Base-by-base conservation (phyloP, 1,140 invertebrate species). In the Penaeus vannamei region DNA sequence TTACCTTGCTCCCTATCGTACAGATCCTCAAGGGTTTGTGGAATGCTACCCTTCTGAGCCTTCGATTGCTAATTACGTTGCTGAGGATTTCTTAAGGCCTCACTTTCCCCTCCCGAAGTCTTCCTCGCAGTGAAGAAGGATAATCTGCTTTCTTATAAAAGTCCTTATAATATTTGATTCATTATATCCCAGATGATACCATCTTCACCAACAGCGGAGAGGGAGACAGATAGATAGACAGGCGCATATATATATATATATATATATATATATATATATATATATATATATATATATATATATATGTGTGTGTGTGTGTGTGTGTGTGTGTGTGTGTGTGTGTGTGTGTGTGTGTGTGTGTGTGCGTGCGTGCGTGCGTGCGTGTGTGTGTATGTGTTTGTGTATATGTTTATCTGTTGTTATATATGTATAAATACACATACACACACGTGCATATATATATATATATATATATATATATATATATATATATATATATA, bases 241-340 rank as follows among this genome's bases (percentile, higher is more conserved):
- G 1, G 3, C 26, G 14, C 64, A 66, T 8, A 5, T 12, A 66
- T 12, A 66, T 12, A 66, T 8, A 66, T 12, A 4, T 12, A 66
- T 12, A 66, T 12, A 66, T 66, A 66, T 66, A 66, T 26, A 66
- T 66, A 7, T 66, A 66, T 66, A 66, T 66, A 66, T 66, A 66
- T 66, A 66, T 66, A 2, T 2, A 66, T 66, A 2, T 66, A 66
- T 66, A 2, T 66, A 66, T 66, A 66, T 26, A 66, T 64, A 64
- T 64, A 64, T 64, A 64, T 64, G n/a, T 64, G 62, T 64, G n/a
- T 64, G n/a, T 64, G n/a, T 64, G n/a, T 64, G n/a, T 64, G n/a
- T 64, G n/a, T n/a, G n/a, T 64, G n/a, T 64, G n/a, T 64, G n/a
- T 64, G n/a, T 64, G n/a, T 64, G n/a, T 64, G n/a, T 64, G n/a